phyloP scores from a whole-genome alignment of 2,888 invertebrate species.

The Lithophane ornitopus region DNA sequence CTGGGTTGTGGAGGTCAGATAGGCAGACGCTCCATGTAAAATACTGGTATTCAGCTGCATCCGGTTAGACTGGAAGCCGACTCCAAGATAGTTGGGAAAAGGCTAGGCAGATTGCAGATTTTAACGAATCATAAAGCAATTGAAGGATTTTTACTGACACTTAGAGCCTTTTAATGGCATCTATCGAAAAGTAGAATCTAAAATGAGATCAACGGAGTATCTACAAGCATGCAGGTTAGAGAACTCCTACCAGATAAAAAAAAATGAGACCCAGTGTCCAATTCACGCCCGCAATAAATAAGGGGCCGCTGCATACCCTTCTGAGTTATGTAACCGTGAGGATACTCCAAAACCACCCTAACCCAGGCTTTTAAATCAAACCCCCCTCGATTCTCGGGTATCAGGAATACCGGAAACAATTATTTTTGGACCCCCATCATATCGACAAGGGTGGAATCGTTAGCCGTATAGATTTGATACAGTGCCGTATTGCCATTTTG shows the following conservation, averaged over 20 bases:
- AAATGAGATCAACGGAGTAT: not conserved
- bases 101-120: too few relatives aligned
- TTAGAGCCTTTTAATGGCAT: not conserved
- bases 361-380: conserved; percentile 51
- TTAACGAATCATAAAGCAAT: not conserved
- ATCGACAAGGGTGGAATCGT: conserved; percentile 65
- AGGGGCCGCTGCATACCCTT: conserved; percentile 21
- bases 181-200: not conserved
- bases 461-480: conserved; percentile 56
- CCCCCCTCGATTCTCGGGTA: conserved; percentile 58
- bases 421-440: conserved; percentile 76
- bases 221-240: not conserved
- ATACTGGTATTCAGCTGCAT: too few relatives aligned
- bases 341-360: conserved; percentile 45
- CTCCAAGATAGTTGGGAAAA: too few relatives aligned
- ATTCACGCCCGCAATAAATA: not conserved
- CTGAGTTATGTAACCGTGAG: conserved; percentile 31
- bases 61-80: too few relatives aligned
- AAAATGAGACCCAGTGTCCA: not conserved
- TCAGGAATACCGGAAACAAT: conserved; percentile 80
- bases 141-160: not conserved
- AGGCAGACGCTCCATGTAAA: too few relatives aligned
- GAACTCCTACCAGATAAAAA: not conserved
- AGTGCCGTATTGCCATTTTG: conserved; percentile 53
- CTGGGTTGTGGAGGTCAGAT: too few relatives aligned